Base-by-base conservation (phyloP, 2,113 vertebrate species). In the Channa argus region DNA sequence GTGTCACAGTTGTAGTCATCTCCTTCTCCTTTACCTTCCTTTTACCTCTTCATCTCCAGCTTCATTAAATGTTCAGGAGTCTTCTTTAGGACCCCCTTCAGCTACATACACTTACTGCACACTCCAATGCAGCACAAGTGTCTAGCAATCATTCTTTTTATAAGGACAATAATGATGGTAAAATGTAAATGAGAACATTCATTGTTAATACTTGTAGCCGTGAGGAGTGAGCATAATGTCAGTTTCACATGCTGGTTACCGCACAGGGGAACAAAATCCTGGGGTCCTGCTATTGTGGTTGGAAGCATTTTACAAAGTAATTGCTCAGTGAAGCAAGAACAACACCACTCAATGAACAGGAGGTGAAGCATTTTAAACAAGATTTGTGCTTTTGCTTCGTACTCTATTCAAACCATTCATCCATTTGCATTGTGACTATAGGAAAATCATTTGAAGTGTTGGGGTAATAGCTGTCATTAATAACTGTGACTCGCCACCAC, bases 401-500 rank as follows among this genome's bases (percentile, higher is more conserved):
- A 59, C 12, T 63, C 85, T 74, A 68, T 77, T 83, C 12, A 60
- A 81, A 72, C 69, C 61, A 77, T 84, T 85, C 72, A 88, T 82
- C 77, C 68, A 47, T 43, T 79, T 34, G 56, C 5, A 45, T 71
- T 15, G 62, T 43, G 55, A 50, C 63, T 55, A 34, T 24, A 55
- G 69, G 66, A 76, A 87, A 90, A 81, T 66, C 9, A 9, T 73
- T 73, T 49, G 56, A 70, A 55, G 75, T 38, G 50, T 64, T 10
- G 24, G 12, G 34, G 77, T 89, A 89, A 91, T 82, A 72, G 85
- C 74, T 50, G 80, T 71, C 83, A 80, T 91, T 88, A 88, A 85
- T 90, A 88, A 84, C 79, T 63, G 70, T 84, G 89, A 91, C 64
- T 88, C 85, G 81, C 68, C 68, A 36, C 56, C 80, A 82, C 74